Evolutionary conservation across 2,113 vertebrate species (phyloP).

Genomic region (Sapayoa aenigma): DNA sequence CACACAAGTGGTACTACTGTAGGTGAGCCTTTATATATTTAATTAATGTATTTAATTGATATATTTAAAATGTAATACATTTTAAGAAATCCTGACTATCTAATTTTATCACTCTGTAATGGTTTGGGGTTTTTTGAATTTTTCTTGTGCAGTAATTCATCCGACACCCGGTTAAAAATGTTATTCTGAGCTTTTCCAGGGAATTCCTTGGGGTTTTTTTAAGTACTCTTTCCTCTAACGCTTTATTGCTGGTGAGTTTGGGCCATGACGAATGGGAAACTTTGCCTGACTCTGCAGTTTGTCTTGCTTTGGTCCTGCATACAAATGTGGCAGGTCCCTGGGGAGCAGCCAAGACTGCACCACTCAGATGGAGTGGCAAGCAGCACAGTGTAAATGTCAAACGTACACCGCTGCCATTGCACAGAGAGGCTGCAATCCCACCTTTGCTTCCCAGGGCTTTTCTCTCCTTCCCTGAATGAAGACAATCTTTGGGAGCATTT

Average conservation of each 20-base stretch:
- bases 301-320: background rate
- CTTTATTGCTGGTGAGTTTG: background rate
- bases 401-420: background rate
- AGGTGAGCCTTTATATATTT: background rate
- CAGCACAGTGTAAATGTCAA: background rate
- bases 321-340: slow-evolving; percentile 33
- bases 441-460: background rate
- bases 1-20: background rate
- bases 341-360: slow-evolving; percentile 50
- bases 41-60: too few species aligned
- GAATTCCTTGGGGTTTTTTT: background rate
- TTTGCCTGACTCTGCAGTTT: slow-evolving; percentile 39
- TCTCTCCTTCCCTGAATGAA: background rate
- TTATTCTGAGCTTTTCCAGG: background rate
- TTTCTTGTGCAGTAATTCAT: background rate
- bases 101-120: background rate
- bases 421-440: background rate
- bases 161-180: background rate
- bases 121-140: background rate
- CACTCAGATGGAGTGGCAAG: background rate
- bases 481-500: fast-evolving
- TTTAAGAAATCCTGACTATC: background rate
- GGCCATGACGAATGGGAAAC: background rate
- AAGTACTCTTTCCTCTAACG: background rate
- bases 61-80: background rate